phyloP scores from a whole-genome alignment of 2,888 invertebrate species.

The Apotomis turbidana region DNA sequence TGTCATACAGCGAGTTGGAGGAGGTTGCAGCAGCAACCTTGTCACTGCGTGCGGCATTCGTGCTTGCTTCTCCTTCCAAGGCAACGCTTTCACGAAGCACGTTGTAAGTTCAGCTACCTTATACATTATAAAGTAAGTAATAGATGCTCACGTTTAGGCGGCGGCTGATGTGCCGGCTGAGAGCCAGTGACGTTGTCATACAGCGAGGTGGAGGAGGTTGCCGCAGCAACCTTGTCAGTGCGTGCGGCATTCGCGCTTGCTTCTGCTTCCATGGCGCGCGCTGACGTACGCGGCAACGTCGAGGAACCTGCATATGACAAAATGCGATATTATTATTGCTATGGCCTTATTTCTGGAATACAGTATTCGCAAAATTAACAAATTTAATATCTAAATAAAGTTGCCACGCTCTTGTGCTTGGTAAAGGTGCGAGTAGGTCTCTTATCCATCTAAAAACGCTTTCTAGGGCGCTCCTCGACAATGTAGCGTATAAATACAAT shows the following conservation, averaged over 20 bases:
- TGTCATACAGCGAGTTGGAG: slow-evolving; percentile 94
- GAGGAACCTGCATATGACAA: slow-evolving; percentile 86
- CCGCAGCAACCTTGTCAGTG: slow-evolving; percentile 90
- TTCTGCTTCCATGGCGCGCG: slow-evolving; percentile 88
- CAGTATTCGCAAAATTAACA: too few species aligned
- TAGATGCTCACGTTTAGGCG: slow-evolving; percentile 78
- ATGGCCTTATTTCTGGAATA: too few species aligned
- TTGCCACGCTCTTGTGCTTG: too few species aligned
- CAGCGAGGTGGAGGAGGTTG: slow-evolving; percentile 94
- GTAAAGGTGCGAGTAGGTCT: too few species aligned
- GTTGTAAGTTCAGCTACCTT: too few species aligned
- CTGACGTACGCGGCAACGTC: slow-evolving; percentile 91
- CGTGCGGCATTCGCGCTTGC: slow-evolving; percentile 75
- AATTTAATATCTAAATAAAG: too few species aligned
- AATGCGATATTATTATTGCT: not conserved
- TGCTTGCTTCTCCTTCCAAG: slow-evolving; percentile 85
- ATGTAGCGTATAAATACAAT: not conserved
- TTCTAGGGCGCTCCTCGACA: too few species aligned
- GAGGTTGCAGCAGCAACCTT: slow-evolving; percentile 94
- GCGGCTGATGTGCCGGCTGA: slow-evolving; percentile 74
- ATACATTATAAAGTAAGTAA: not conserved
- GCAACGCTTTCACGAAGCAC: slow-evolving; percentile 55
- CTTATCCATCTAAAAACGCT: too few species aligned
- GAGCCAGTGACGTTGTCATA: slow-evolving; percentile 91
- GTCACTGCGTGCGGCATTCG: slow-evolving; percentile 82